Evolutionary conservation across 2,797 vertebrate genomes (phyloP), one percentile per base, ranked within the genome.

Genomic region (Thamnophis elegans): DNA sequence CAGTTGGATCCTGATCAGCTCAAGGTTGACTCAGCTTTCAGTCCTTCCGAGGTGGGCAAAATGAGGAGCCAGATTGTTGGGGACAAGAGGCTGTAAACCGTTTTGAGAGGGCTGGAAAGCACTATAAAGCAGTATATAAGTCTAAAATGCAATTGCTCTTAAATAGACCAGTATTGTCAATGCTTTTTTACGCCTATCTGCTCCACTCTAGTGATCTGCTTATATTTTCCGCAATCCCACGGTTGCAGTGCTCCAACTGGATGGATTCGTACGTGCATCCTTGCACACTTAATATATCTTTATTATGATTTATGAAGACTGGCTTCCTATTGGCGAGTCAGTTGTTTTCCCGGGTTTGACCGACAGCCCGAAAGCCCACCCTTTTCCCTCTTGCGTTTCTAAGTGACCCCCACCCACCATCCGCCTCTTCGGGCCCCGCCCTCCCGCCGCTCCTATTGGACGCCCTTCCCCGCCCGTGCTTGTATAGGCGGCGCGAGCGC

Each of bases 391-490:
- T 3, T 0, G 5, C 28, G 54, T 20, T 22, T 56, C 6, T n/a
- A 1, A 26, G 1, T 6, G 1, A 3, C 68, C 0, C 58, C 56
- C 25, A 12, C 13, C 0, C 0, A 4, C 5, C 1, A 12, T 42
- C 42, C 6, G 47, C 6, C 6, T 12, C 42, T 1, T 14, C 1
- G 0, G 42, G 0, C 42, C 85, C 16, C 36, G 22, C 89, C 88
- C 0, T 47, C 8, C 1, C 0, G 2, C 16, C 13, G 1, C 18
- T 47, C n/a, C 58, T n/a, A 85, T 51, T 95, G 95, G 93, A 0
- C 58, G 0, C 0, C 22, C 0, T 0, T 0, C 0, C 0, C 1
- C 51, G 11, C 0, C 28, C 11, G 20, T 18, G 89, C 8, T 0
- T 0, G 36, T n/a, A 96, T 92, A 97, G 95, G 96, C 0, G 10